phyloP scores from a whole-genome alignment of 2,888 invertebrate species.

The Bimastos eiseni region DNA sequence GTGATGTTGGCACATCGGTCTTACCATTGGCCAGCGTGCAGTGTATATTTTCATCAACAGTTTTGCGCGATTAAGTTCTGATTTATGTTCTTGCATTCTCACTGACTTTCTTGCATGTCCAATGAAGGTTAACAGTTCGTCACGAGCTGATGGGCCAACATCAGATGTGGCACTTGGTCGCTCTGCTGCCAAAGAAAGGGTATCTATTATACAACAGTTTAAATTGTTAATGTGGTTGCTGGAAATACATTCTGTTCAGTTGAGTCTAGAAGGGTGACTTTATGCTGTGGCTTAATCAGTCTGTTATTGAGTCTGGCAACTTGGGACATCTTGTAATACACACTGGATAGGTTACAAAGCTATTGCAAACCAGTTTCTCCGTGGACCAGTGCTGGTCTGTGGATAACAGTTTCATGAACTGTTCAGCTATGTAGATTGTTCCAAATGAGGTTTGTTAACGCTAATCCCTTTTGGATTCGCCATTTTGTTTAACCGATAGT shows the following conservation, averaged over 20 bases:
- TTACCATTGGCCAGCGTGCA: not conserved
- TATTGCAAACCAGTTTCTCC: not conserved
- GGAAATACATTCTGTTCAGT: not conserved
- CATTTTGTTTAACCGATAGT: not conserved
- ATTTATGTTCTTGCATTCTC: not conserved
- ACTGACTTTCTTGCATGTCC: conserved; percentile 22
- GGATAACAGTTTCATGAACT: too few relatives aligned
- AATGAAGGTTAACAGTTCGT: conserved; percentile 18
- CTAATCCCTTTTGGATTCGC: not conserved
- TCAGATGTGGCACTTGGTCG: conserved; percentile 7
- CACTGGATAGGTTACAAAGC: not conserved
- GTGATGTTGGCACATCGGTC: not conserved
- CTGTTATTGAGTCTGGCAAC: not conserved
- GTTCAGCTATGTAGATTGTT: not conserved
- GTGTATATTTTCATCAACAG: not conserved
- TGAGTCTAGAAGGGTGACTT: not conserved
- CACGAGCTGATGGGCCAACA: not conserved
- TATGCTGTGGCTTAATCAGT: not conserved
- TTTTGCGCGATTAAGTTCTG: not conserved
- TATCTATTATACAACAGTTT: conserved; percentile 15
- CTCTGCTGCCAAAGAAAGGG: conserved; percentile 18
- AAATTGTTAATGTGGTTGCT: not conserved
- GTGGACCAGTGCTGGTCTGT: not conserved
- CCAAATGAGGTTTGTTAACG: not conserved
- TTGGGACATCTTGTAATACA: not conserved